Conservation (phyloP, 2,113 vertebrate genomes). For the Melanerpes aurifrons region DNA sequence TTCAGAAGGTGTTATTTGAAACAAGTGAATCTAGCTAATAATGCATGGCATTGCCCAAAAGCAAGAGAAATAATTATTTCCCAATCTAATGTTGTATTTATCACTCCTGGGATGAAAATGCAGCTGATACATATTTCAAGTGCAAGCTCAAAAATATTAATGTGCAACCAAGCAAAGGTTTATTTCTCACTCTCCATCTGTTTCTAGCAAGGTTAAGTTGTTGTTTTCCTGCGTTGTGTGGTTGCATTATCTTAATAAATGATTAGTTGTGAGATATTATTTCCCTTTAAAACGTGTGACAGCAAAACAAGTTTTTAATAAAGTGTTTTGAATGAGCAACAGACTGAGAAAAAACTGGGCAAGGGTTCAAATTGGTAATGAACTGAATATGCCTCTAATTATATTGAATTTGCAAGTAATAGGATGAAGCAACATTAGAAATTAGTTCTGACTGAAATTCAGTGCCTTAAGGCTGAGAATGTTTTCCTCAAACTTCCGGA, state of each 20-base stretch:
- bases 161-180: constrained; percentile 33
- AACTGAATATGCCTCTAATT: constrained; percentile 79
- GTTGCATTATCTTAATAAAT: constrained; percentile 70
- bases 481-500: constrained; percentile 47
- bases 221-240: constrained; percentile 37
- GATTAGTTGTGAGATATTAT: constrained; percentile 65
- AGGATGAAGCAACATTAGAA: constrained; percentile 66
- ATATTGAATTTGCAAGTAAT: constrained; percentile 79
- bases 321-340: constrained; percentile 76
- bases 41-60: constrained; percentile 32
- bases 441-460: constrained; percentile 77
- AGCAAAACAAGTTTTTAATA: constrained; percentile 77
- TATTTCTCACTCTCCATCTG: constrained; percentile 49
- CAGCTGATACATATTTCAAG: constrained; percentile 52
- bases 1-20: constrained; percentile 39
- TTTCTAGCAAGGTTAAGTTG: constrained; percentile 30
- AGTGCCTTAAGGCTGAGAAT: constrained; percentile 66
- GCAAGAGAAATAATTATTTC: constrained; percentile 63
- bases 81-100: constrained; percentile 39
- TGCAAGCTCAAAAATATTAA: constrained; percentile 62
- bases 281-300: constrained; percentile 73
- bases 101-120: constrained; percentile 47
- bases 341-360: constrained; percentile 56
- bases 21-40: constrained; percentile 36
- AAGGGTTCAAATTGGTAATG: constrained; percentile 76